A percentile compares a stretch with the other conserved stretches of the same genome.
Evolutionary conservation across 1,140 invertebrate species (phyloP).

Genomic region (Vanessa atalanta): DNA sequence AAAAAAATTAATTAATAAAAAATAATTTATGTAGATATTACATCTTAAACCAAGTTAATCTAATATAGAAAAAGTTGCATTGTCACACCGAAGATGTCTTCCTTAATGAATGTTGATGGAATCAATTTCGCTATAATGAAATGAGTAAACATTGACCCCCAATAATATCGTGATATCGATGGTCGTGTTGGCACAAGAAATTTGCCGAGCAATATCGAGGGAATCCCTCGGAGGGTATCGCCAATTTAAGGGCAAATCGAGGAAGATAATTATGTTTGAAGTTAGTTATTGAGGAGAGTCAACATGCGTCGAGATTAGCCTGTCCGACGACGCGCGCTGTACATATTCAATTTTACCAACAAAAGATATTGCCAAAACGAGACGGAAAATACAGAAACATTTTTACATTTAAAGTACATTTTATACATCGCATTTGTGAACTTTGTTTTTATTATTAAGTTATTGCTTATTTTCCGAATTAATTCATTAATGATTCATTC

Average conservation of each 20-base stretch:
- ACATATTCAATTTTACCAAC: neutral
- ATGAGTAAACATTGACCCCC: slow-evolving; percentile 75
- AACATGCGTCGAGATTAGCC: slow-evolving; percentile 55
- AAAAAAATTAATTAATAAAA: too few relatives aligned
- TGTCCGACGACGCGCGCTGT: slow-evolving; percentile 14
- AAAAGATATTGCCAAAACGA: too few relatives aligned
- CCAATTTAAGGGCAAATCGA: slow-evolving; percentile 75
- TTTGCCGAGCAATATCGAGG: slow-evolving; percentile 71
- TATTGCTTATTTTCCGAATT: too few relatives aligned
- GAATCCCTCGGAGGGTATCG: slow-evolving; percentile 66
- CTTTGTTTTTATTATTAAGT: too few relatives aligned
- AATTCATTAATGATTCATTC: too few relatives aligned
- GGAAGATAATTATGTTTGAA: slow-evolving; percentile 79
- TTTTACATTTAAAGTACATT: too few relatives aligned
- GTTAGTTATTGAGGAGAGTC: slow-evolving; percentile 77
- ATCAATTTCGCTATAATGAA: slow-evolving; percentile 76
- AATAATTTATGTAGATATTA: too few relatives aligned
- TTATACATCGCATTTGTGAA: too few relatives aligned
- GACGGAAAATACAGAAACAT: too few relatives aligned
- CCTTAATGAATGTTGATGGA: slow-evolving; percentile 69
- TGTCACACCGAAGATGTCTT: slow-evolving; percentile 32
- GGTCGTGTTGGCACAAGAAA: slow-evolving; percentile 74
- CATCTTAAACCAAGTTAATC: slow-evolving; percentile 1
- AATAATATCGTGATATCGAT: slow-evolving; percentile 66
- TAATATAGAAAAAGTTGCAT: slow-evolving; percentile 30